Conservation (phyloP, 2,113 vertebrate species). For the Narcine bancroftii region DNA sequence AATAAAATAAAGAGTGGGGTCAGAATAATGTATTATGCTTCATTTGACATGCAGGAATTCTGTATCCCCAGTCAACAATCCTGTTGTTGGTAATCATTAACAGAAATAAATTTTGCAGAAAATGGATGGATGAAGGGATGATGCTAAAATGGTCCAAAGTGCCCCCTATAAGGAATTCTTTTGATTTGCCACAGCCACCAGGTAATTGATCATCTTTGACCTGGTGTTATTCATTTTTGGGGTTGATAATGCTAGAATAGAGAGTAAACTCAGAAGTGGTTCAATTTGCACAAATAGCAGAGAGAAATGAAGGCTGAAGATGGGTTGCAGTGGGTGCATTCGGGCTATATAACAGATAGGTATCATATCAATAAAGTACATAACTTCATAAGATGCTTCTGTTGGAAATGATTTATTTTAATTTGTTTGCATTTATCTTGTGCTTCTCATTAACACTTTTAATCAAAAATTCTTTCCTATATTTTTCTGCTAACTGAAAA, state of each 20-base stretch:
- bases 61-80: background rate
- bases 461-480: background rate
- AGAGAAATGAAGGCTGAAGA: background rate
- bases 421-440: background rate
- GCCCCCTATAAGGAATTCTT: background rate
- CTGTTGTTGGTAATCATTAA: background rate
- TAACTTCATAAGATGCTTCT: background rate
- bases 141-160: background rate
- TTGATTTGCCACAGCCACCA: background rate
- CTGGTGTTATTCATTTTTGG: background rate
- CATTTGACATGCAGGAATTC: background rate
- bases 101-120: background rate
- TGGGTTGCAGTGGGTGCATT: background rate
- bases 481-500: background rate
- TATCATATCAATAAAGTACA: background rate
- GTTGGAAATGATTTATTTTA: background rate
- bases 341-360: background rate
- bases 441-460: background rate
- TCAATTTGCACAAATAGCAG: background rate
- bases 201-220: background rate
- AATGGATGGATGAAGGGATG: background rate
- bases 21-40: background rate
- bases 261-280: background rate
- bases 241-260: background rate
- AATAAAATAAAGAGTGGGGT: slow-evolving; percentile 18